Base-by-base conservation (phyloP, 2,888 invertebrate species). In the Danaus chrysippus region DNA sequence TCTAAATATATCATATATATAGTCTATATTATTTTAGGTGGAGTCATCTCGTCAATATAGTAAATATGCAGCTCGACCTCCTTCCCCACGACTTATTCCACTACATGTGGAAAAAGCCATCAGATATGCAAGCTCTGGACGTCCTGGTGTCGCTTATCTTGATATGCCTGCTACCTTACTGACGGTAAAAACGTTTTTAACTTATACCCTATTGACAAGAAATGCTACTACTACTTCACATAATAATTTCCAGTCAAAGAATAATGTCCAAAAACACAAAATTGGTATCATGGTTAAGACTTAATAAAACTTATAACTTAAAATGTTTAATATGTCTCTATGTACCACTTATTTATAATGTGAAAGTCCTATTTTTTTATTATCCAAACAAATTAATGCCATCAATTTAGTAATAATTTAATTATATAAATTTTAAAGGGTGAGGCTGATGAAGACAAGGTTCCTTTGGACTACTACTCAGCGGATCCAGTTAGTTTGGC, bases 81-180 rank as follows among this genome's bases (percentile, higher is more conserved):
- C 97, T 3, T 95, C 94, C 15, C 92, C 96, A 1, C 88, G 93
- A 0, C 92, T 97, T 60, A 97, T 98, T 73, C 98, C 98, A 0
- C 92, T 94, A 71, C 97, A 97, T 81, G 95, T 98, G 3, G 98
- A 98, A 87, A 97, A 96, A 87, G 98, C 99, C 0, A 94, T 98
- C 1, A 93, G 98, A 13, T 91, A 94, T 59, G 92, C 96, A 6
- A 94, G 94, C 52, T 96, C 94, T 74, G 99, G 99, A 10, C 93
- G 98, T 61, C 98, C 98, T 12, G 99, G 98, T 69, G 96, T 95
- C 1, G 92, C 94, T 10, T 99, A 99, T 83, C 91, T 99, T 64
- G 99, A 99, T 82, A 94, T 99, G 78, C 97, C 98, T 0, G 98
- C 96, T 19, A 98, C 98, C 67, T 79, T 97, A 49, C 86, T 97